A percentile compares a stretch with the other conserved stretches of the same genome.
phyloP scores from a whole-genome alignment of 2,888 invertebrate genomes.

The Julus scandinavius region DNA sequence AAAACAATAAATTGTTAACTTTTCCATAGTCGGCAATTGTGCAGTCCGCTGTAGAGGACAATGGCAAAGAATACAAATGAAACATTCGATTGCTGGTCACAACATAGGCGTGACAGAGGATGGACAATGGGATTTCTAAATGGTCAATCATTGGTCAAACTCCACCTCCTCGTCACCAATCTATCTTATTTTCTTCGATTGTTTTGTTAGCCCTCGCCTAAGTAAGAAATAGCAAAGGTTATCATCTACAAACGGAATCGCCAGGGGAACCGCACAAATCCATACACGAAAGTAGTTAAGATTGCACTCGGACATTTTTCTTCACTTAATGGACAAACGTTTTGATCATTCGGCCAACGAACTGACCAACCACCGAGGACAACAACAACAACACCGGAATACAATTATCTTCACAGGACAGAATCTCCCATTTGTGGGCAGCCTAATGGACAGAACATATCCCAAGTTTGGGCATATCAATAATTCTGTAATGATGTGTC shows the following conservation, averaged over 20 bases:
- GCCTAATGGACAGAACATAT: neutral
- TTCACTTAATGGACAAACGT: slow-evolving; percentile 28
- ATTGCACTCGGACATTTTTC: slow-evolving; percentile 21
- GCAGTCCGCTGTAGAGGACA: too few relatives aligned
- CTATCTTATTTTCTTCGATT: slow-evolving; percentile 33
- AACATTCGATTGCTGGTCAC: neutral
- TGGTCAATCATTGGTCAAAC: neutral
- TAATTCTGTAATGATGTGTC: too few relatives aligned
- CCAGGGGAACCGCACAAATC: neutral
- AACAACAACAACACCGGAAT: slow-evolving; percentile 11
- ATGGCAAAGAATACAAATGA: too few relatives aligned
- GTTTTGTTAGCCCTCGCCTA: neutral
- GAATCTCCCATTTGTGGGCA: neutral
- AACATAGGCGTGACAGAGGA: neutral
- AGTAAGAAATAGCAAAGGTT: neutral
- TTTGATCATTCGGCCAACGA: slow-evolving; percentile 20
- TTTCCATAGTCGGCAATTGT: too few relatives aligned
- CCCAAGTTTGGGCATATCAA: neutral
- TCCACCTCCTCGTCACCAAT: neutral
- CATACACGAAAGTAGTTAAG: slow-evolving; percentile 21
- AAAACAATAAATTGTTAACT: too few relatives aligned
- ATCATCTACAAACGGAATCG: slow-evolving; percentile 12
- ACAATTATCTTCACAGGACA: neutral
- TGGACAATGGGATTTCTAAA: slow-evolving; percentile 17
- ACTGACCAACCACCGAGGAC: slow-evolving; percentile 23